Evolutionary conservation across 64 coral and sea anemone genomes (phyloP).

Genomic region (Pocillopora damicornis): DNA sequence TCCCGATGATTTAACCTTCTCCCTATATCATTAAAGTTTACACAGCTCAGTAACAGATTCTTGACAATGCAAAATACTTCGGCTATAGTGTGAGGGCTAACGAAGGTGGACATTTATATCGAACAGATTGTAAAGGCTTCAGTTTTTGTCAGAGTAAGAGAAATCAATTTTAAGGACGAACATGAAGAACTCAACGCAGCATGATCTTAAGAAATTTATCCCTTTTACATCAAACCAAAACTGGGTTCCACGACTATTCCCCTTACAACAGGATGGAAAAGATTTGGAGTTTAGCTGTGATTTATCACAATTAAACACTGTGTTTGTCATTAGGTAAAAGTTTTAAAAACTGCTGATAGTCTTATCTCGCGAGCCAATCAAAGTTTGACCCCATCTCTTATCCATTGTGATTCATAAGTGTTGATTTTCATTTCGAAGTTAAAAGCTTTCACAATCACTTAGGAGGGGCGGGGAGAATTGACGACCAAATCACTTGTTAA

Average conservation of each 20-base stretch:
- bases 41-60: too few species aligned
- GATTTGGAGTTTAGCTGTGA: not conserved
- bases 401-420: slow-evolving; percentile 25
- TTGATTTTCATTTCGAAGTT: slow-evolving; percentile 28
- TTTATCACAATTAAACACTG: not conserved
- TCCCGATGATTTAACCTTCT: too few species aligned
- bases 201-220: not conserved
- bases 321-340: slow-evolving; percentile 25
- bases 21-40: too few species aligned
- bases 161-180: too few species aligned
- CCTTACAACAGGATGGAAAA: not conserved
- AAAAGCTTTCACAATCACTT: slow-evolving; percentile 48
- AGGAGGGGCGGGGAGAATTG: slow-evolving; percentile 25
- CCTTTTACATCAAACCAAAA: not conserved
- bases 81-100: too few species aligned
- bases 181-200: too few species aligned
- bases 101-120: too few species aligned
- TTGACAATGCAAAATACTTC: too few species aligned
- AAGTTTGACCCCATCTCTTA: not conserved
- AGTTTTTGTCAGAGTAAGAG: too few species aligned
- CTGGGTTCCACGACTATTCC: not conserved
- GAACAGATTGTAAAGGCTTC: too few species aligned
- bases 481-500: slow-evolving; percentile 39
- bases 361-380: not conserved
- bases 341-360: slow-evolving; percentile 24